Conservation (phyloP, 2,888 invertebrate genomes). For the Cerastoderma edule region DNA sequence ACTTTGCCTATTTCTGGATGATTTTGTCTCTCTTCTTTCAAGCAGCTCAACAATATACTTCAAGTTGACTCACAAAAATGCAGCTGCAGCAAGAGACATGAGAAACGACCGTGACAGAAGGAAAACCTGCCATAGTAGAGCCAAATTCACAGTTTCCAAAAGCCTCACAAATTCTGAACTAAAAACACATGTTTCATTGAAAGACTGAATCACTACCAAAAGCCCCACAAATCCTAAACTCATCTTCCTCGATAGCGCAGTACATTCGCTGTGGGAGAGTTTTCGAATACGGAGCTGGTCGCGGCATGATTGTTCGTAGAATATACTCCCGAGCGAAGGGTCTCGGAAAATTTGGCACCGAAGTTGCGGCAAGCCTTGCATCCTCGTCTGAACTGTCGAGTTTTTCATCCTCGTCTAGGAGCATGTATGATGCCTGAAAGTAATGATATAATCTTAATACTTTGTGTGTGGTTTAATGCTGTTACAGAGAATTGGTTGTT, state of each 20-base stretch:
- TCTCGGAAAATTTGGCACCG: constrained; percentile 85
- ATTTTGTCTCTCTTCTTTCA: too few species aligned
- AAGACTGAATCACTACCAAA: constrained; percentile 91
- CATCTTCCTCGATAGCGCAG: constrained; percentile 88
- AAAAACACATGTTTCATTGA: constrained; percentile 64
- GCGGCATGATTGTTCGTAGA: constrained; percentile 86
- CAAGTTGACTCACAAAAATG: too few species aligned
- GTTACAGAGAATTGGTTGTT: too few species aligned
- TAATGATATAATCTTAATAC: too few species aligned
- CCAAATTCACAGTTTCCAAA: too few species aligned
- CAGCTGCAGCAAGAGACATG: too few species aligned
- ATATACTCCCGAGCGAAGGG: constrained; percentile 88
- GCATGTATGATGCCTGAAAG: constrained; percentile 85
- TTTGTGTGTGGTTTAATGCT: too few species aligned
- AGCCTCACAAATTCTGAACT: too few species aligned
- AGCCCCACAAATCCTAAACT: constrained; percentile 90
- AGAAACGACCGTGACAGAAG: too few species aligned
- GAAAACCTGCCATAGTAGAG: too few species aligned
- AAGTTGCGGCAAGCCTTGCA: constrained; percentile 44
- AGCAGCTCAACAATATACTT: too few species aligned
- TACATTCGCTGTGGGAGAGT: constrained; percentile 89
- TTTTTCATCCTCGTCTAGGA: constrained; percentile 83
- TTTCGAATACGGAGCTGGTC: constrained; percentile 87
- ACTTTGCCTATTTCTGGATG: too few species aligned
- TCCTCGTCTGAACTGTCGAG: constrained; percentile 74